Evolutionary conservation across 2,888 invertebrate genomes (phyloP), one percentile per base, ranked within the genome.

Genomic region (Hypomecis atomaria): DNA sequence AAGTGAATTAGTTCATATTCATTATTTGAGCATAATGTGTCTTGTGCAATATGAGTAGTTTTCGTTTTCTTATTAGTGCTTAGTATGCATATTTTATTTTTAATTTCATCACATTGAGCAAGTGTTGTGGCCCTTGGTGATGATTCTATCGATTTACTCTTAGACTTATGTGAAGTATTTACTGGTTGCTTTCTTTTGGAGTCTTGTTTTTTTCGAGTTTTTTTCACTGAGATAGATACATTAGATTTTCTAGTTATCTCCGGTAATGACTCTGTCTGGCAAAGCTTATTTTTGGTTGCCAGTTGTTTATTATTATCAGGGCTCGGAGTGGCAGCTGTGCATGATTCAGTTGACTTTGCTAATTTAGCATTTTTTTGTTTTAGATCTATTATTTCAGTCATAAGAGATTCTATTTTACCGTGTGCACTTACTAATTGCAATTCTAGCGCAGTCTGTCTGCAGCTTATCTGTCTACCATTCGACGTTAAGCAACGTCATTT

Each of bases 381-480:
- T 43, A 43, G 10, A n/a, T n/a, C 11, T 4, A 2, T 11, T 4
- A 9, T 43, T 43, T 43, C 43, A 4, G 11, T n/a, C 6, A 11
- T 5, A 4, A 43, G 11, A n/a, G 43, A n/a, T 3, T 43, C 43
- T 5, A 43, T 43, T 10, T 43, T 11, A 6, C 6, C 11, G 6
- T 43, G 43, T n/a, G 43, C 43, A 43, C 43, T 43, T 11, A 43
- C 5, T 43, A 43, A 43, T 43, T 43, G 43, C 10, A 43, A 43
- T 43, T 43, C 43, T 43, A 43, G 11, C 11, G 43, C n/a, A n/a
- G n/a, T n/a, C n/a, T n/a, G n/a, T n/a, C n/a, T n/a, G n/a, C n/a
- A n/a, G n/a, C n/a, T n/a, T n/a, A n/a, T n/a, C n/a, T n/a, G n/a
- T n/a, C n/a, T n/a, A n/a, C n/a, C n/a, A n/a, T n/a, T n/a, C n/a